These are phyloP conservation scores for Tursiops truncatus DNA, from an alignment of 2,113 vertebrate genomes.

Conservation along the genomic window DNA sequence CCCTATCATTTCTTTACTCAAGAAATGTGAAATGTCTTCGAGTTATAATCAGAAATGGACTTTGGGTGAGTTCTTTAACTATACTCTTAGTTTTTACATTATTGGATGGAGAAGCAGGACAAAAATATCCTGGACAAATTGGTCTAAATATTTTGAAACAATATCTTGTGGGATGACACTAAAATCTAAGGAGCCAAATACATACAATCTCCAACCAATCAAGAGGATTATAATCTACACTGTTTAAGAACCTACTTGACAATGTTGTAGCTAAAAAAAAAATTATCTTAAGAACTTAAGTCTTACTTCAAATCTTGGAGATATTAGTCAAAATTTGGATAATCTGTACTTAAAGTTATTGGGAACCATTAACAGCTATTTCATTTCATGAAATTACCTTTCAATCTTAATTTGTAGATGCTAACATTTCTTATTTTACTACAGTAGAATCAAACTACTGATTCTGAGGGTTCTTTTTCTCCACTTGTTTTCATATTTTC, in stretches of 20 bases:
- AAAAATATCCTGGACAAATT: background rate
- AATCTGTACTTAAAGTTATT: background rate
- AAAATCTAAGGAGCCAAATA: background rate
- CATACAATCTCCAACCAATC: background rate
- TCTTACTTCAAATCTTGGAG: background rate
- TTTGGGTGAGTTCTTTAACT: background rate
- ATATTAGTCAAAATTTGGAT: background rate
- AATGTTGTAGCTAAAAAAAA: background rate
- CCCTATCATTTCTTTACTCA: background rate
- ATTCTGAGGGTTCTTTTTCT: background rate
- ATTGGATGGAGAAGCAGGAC: background rate
- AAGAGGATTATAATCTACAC: background rate
- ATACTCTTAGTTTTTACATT: background rate
- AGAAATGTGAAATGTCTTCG: constrained; percentile 44
- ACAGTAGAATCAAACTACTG: background rate
- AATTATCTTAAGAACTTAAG: background rate
- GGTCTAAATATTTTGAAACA: background rate
- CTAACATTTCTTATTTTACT: background rate
- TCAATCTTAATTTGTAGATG: background rate
- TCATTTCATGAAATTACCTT: background rate
- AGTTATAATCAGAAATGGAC: background rate
- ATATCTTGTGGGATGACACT: background rate
- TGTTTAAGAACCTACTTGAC: background rate
- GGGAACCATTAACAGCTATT: background rate
- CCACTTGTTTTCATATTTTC: background rate